Evolutionary conservation across 2,888 invertebrate genomes (phyloP).

Genomic region (Dryococelus australis): DNA sequence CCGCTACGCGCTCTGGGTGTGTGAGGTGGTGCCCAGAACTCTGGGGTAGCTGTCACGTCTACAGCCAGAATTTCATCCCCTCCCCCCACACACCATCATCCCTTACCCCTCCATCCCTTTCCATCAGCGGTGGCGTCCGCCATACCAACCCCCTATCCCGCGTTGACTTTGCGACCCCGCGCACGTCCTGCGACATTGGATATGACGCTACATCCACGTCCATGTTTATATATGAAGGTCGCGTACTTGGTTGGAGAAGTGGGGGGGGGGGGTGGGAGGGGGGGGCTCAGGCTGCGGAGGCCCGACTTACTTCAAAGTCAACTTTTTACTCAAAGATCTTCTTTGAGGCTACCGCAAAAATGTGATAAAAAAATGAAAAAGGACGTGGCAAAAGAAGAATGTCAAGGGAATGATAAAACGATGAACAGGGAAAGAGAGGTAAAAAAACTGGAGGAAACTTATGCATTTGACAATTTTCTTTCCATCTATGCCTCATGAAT

Average conservation of each 20-base stretch:
- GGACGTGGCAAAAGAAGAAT: conserved; percentile 28
- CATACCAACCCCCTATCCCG: not conserved
- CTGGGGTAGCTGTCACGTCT: not conserved
- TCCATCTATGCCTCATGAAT: conserved; percentile 10
- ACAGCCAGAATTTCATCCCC: too few relatives aligned
- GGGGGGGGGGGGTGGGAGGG: not conserved
- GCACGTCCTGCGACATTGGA: conserved; percentile 24
- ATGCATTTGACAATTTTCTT: conserved; percentile 16
- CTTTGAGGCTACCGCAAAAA: conserved; percentile 35
- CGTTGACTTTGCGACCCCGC: not conserved
- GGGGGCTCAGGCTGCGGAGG: conserved; percentile 24
- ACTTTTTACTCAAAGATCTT: conserved; percentile 40
- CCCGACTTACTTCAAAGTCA: conserved; percentile 40
- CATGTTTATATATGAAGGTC: conserved; percentile 33
- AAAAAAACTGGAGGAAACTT: not conserved
- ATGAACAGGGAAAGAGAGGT: conserved; percentile 23
- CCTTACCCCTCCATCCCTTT: not conserved
- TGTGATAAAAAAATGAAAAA: conserved; percentile 34
- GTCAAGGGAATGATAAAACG: conserved; percentile 13
- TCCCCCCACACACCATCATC: not conserved
- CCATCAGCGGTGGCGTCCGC: conserved; percentile 1
- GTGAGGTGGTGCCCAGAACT: too few relatives aligned
- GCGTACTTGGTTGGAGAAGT: conserved; percentile 23
- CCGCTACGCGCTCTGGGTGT: too few relatives aligned
- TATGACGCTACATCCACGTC: conserved; percentile 21